Evolutionary conservation across 2,113 vertebrate species (phyloP).

Genomic region (Ivindomyrus marchei): DNA sequence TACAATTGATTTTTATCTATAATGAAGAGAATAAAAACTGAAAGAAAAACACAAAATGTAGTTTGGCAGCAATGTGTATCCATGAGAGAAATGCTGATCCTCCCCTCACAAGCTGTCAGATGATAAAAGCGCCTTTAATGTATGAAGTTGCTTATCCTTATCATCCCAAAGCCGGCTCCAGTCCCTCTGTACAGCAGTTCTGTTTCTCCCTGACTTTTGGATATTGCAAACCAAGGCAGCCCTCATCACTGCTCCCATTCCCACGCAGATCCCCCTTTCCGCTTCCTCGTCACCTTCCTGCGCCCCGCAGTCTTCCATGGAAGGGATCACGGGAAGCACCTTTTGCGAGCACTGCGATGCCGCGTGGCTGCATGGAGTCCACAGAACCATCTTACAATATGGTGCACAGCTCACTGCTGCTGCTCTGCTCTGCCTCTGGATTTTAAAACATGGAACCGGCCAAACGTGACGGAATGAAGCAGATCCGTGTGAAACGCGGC

Average conservation of each 20-base stretch:
- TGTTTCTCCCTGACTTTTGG: neutral
- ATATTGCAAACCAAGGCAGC: neutral
- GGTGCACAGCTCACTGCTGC: neutral
- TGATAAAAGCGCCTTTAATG: neutral
- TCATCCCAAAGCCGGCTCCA: neutral
- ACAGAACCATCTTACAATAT: neutral
- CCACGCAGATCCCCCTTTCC: neutral
- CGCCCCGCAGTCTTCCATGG: neutral
- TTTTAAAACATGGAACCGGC: neutral
- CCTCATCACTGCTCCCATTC: neutral
- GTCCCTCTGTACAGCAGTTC: neutral
- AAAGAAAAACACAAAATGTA: neutral
- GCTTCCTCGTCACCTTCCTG: neutral
- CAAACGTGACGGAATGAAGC: neutral
- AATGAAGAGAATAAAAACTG: neutral
- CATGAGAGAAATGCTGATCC: neutral
- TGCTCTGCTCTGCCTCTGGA: neutral
- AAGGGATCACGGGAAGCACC: neutral
- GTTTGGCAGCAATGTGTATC: neutral
- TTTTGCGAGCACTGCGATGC: neutral
- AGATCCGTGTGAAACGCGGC: neutral
- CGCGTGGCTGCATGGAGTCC: neutral
- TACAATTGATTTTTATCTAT: neutral
- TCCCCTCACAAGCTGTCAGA: neutral
- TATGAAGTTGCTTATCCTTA: neutral